Percentiles rank a stretch among this genome's conserved stretches.
Evolutionary conservation across 2,888 invertebrate species (phyloP).

Genomic region (Drosophila colorata): DNA sequence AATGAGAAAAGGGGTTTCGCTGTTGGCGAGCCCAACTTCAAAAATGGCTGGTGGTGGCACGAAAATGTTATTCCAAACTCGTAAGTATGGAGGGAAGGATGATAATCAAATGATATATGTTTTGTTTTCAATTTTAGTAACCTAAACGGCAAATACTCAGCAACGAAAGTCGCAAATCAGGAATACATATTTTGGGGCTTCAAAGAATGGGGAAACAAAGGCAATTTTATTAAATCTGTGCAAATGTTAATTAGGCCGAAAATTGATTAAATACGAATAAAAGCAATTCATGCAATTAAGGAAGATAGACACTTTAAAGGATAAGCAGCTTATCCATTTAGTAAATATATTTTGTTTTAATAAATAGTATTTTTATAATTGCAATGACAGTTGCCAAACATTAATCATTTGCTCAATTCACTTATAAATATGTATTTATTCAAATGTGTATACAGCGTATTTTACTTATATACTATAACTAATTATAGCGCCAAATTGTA

Average conservation of each 20-base stretch:
- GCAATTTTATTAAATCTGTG: constrained; percentile 7
- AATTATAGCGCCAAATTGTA: constrained; percentile 14
- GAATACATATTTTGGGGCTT: constrained; percentile 14
- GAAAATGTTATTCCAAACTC: constrained; percentile 5
- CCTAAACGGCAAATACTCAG: constrained; percentile 13
- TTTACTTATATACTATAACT: background rate
- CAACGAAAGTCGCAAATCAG: background rate
- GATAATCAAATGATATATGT: too few relatives aligned
- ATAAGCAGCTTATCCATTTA: too few relatives aligned
- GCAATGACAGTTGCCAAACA: background rate
- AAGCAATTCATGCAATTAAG: background rate
- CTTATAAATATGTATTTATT: constrained; percentile 14
- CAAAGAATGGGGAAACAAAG: constrained; percentile 17
- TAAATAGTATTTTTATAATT: constrained; percentile 29
- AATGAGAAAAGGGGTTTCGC: background rate
- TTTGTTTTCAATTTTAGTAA: constrained; percentile 6
- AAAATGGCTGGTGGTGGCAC: constrained; percentile 20
- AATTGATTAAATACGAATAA: background rate
- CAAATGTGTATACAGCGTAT: background rate
- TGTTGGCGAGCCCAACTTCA: background rate
- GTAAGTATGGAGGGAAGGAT: constrained; percentile 6
- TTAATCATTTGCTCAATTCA: constrained; percentile 4
- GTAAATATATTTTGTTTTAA: background rate
- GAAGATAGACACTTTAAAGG: too few relatives aligned
- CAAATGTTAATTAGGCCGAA: constrained; percentile 24